phyloP scores from a whole-genome alignment of 2,113 vertebrate genomes.

The Zosterops japonicus region DNA sequence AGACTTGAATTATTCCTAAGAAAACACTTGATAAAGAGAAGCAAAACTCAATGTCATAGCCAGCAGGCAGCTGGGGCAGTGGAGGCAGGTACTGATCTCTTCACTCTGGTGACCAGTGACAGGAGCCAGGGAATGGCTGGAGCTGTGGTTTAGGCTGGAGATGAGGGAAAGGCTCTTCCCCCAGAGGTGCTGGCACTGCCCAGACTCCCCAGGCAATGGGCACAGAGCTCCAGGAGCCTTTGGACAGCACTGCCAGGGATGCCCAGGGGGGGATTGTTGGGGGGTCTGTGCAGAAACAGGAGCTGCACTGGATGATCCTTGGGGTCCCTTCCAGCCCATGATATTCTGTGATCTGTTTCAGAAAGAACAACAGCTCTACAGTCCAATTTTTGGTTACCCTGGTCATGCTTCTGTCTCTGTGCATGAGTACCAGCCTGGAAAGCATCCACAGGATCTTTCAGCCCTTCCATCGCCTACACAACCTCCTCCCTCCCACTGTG shows the following conservation, averaged over 20 bases:
- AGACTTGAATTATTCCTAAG: background rate
- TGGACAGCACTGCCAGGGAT: background rate
- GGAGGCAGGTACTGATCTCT: background rate
- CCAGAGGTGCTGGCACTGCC: background rate
- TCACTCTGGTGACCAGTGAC: background rate
- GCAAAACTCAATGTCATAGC: background rate
- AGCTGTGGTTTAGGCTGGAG: fast-evolving
- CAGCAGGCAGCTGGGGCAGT: background rate
- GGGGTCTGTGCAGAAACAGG: background rate
- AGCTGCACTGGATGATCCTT: fast-evolving
- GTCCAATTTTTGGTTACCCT: background rate
- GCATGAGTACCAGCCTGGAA: background rate
- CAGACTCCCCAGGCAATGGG: background rate
- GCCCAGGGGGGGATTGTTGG: background rate
- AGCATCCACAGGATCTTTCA: background rate
- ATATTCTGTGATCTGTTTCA: background rate
- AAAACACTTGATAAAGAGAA: background rate
- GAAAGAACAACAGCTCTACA: background rate
- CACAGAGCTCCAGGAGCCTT: background rate
- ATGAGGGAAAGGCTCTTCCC: background rate
- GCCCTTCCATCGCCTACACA: background rate
- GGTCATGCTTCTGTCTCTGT: fast-evolving
- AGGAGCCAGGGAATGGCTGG: fast-evolving
- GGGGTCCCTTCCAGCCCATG: too few relatives aligned
- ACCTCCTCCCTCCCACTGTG: fast-evolving